Conservation (phyloP, 2,888 invertebrate genomes). For the Macropis europaea region DNA sequence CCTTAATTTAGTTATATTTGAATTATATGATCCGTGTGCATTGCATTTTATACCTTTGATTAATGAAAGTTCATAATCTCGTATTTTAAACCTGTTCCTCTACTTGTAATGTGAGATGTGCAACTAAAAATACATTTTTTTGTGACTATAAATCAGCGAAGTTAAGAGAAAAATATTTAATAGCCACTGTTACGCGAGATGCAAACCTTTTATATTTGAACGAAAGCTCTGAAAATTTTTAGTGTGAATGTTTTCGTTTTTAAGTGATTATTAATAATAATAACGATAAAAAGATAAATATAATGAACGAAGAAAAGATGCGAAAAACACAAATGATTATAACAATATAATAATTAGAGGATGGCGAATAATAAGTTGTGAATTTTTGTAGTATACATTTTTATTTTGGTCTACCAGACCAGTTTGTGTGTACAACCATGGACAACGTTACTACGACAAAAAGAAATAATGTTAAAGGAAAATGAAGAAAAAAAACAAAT, state of each 20-base stretch:
- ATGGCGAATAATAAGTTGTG: constrained; percentile 72
- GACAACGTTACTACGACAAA: constrained; percentile 68
- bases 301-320: constrained; percentile 51
- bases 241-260: constrained; percentile 68
- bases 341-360: constrained; percentile 67
- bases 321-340: constrained; percentile 65
- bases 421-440: constrained; percentile 70
- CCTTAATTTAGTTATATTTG: too few species aligned
- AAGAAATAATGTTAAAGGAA: constrained; percentile 64
- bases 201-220: constrained; percentile 52
- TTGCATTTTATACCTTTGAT: too few species aligned
- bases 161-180: constrained; percentile 40
- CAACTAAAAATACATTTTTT: too few species aligned
- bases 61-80: too few species aligned
- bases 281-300: constrained; percentile 56
- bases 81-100: too few species aligned
- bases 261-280: constrained; percentile 63
- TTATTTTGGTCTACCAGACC: constrained; percentile 66
- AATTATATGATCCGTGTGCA: too few species aligned
- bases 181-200: constrained; percentile 52
- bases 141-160: too few species aligned
- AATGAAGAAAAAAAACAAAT: constrained; percentile 66
- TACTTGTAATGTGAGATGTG: too few species aligned
- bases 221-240: constrained; percentile 64
- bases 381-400: constrained; percentile 73